phyloP scores from a whole-genome alignment of 2,113 vertebrate genomes.

The Microtus montanus region DNA sequence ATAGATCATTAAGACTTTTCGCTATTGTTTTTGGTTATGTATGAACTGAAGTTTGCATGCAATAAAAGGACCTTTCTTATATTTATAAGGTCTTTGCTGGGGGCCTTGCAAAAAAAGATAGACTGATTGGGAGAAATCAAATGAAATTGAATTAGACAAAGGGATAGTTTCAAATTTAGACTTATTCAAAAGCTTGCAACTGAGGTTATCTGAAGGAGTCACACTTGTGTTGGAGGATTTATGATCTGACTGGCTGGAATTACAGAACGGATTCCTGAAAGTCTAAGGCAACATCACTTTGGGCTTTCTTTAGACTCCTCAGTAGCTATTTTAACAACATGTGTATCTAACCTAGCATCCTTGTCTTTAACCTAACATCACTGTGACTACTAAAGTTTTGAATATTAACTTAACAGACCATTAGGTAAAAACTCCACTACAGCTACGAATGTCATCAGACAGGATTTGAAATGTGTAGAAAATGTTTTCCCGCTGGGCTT shows the following conservation, averaged over 20 bases:
- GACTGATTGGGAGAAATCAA: neutral
- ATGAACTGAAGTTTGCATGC: conserved; percentile 46
- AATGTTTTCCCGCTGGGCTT: neutral
- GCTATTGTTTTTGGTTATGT: conserved; percentile 34
- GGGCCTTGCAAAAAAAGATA: neutral
- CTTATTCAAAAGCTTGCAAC: neutral
- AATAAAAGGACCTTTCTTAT: neutral
- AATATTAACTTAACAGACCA: neutral
- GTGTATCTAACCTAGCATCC: neutral
- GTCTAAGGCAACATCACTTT: neutral
- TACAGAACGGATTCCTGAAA: neutral
- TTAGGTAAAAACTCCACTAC: neutral
- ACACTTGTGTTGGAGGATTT: neutral
- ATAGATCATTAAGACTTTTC: conserved; percentile 53
- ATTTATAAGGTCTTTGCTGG: neutral
- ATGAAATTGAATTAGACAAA: neutral
- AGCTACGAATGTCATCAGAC: neutral
- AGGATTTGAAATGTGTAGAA: neutral
- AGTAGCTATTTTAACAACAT: neutral
- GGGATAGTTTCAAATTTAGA: neutral
- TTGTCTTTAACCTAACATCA: neutral
- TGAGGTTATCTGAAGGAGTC: neutral
- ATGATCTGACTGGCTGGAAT: neutral
- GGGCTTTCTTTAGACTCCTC: neutral
- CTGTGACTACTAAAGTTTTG: neutral